These are phyloP conservation scores for Chloroceryle amazona DNA, from an alignment of 2,797 vertebrate genomes.

Conservation along the genomic window DNA sequence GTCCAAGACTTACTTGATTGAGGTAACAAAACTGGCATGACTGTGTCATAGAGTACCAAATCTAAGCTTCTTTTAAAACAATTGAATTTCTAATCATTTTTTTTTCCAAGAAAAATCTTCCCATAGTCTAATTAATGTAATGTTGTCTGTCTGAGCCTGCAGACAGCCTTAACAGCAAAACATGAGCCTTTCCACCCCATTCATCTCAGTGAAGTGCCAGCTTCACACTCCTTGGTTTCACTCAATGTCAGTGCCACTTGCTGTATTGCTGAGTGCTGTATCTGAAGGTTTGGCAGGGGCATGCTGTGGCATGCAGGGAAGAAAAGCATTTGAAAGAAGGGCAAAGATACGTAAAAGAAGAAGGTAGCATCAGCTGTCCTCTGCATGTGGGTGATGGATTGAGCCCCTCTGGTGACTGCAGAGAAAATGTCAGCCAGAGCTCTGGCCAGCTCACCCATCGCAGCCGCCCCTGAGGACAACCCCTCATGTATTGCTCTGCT, in stretches of 20 bases:
- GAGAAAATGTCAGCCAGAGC: rapidly evolving
- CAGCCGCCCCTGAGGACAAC: neutral
- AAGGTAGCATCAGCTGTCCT: neutral
- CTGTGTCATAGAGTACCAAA: neutral
- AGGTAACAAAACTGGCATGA: neutral
- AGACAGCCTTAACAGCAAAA: neutral
- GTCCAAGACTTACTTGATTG: neutral
- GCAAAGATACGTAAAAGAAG: neutral
- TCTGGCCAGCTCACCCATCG: rapidly evolving
- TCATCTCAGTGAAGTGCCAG: neutral
- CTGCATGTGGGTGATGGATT: neutral
- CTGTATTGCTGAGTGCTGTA: neutral
- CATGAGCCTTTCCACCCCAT: neutral
- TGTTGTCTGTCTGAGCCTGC: neutral
- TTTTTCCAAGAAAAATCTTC: neutral
- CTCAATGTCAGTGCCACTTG: neutral
- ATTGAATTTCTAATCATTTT: neutral
- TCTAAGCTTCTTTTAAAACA: neutral
- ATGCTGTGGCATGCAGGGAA: neutral
- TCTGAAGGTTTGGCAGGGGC: neutral
- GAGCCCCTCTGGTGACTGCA: neutral
- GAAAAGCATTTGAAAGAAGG: neutral
- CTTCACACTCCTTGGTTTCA: neutral
- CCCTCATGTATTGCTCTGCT: neutral
- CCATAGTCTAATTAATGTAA: neutral